Percentiles rank a stretch among this genome's conserved stretches.
phyloP scores from a whole-genome alignment of 2,888 invertebrate species.

The Deroplatys truncata region DNA sequence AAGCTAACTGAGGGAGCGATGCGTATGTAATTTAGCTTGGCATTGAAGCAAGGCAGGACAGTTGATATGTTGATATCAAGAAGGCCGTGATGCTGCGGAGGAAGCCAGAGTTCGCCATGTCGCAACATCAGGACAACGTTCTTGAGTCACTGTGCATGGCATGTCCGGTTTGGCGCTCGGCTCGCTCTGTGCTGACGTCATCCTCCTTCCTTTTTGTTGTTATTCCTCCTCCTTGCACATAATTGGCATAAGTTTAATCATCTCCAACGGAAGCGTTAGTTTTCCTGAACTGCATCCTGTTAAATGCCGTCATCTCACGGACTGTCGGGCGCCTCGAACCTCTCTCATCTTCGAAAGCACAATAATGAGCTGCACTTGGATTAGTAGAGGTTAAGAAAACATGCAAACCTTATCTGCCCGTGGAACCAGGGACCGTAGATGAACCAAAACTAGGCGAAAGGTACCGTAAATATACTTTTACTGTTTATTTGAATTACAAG shows the following conservation, averaged over 20 bases:
- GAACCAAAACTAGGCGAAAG: too few species aligned
- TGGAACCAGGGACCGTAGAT: too few species aligned
- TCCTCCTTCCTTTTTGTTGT: neutral
- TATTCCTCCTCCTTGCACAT: neutral
- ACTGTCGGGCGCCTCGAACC: neutral
- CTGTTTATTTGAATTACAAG: too few species aligned
- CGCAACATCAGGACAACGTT: neutral
- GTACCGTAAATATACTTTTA: too few species aligned
- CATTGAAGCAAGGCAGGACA: too few species aligned
- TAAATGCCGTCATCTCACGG: neutral
- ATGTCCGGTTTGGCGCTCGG: slow-evolving; percentile 8
- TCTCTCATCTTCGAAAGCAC: too few species aligned
- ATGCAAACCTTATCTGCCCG: too few species aligned
- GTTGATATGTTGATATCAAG: too few species aligned
- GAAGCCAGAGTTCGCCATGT: neutral
- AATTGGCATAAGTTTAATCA: neutral
- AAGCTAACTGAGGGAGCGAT: too few species aligned
- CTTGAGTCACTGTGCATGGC: slow-evolving; percentile 4
- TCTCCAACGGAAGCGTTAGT: neutral
- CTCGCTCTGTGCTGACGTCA: neutral
- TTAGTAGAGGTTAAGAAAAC: too few species aligned
- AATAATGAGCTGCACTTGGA: too few species aligned
- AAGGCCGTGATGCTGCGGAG: neutral
- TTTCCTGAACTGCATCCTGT: neutral
- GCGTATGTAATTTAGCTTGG: too few species aligned